A percentile compares a stretch with the other conserved stretches of the same genome.
phyloP scores from a whole-genome alignment of 2,113 vertebrate species.

The Cyprinus carpio region DNA sequence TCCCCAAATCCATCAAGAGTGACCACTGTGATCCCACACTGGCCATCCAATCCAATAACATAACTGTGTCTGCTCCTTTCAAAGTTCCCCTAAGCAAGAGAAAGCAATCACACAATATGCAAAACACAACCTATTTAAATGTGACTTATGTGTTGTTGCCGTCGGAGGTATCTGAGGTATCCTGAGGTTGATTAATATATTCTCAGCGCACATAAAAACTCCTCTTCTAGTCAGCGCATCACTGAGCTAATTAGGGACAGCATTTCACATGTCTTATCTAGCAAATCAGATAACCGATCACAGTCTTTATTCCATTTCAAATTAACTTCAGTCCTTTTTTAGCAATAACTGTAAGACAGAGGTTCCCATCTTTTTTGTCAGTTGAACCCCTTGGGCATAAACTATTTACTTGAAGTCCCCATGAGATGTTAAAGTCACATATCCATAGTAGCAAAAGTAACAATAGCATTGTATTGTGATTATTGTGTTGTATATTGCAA shows the following conservation, averaged over 20 bases:
- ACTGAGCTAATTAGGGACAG: background rate
- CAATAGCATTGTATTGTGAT: background rate
- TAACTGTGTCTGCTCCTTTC: background rate
- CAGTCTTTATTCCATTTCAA: background rate
- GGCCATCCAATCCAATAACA: background rate
- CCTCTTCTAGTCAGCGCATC: background rate
- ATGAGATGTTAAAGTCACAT: background rate
- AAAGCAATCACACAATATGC: too few relatives aligned
- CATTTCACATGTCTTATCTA: background rate
- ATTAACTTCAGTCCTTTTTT: background rate
- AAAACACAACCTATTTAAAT: constrained; percentile 9
- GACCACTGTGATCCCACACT: constrained; percentile 16
- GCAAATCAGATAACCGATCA: background rate
- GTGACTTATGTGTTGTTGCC: constrained; percentile 20
- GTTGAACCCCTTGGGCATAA: background rate
- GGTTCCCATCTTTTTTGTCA: background rate
- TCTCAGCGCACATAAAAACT: constrained; percentile 13
- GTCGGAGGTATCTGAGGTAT: constrained; percentile 18
- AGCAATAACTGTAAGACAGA: background rate
- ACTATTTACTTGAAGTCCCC: background rate
- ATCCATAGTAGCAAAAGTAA: too few relatives aligned
- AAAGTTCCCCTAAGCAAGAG: background rate
- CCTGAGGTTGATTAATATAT: constrained; percentile 27
- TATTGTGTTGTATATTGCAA: background rate
- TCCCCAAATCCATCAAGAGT: constrained; percentile 2